Percentiles rank a stretch among this genome's conserved stretches.
Evolutionary conservation across 2,888 invertebrate genomes (phyloP).

Genomic region (Cryptocephalus moraei): DNA sequence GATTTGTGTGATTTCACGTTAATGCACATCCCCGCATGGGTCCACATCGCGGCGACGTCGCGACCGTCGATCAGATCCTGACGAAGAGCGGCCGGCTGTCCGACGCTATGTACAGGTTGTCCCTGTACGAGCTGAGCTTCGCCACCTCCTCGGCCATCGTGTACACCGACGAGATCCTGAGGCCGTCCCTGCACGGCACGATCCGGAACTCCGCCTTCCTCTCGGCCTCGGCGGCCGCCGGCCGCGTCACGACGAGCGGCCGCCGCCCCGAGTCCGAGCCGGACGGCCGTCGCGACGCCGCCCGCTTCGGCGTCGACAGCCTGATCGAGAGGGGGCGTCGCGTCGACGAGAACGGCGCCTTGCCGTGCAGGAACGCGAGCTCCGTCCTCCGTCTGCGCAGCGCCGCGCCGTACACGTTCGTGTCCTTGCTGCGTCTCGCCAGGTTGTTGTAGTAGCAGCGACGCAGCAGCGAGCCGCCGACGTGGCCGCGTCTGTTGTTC

Average conservation of each 20-base stretch:
- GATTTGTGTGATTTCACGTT: too few relatives aligned
- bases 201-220: constrained; percentile 20
- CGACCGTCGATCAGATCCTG: constrained; percentile 30
- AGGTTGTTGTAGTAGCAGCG: constrained; percentile 39
- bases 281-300: constrained; percentile 34
- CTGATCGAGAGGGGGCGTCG: constrained; percentile 39
- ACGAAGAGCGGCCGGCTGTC: constrained; percentile 40
- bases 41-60: background rate
- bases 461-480: constrained; percentile 25
- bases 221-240: constrained; percentile 20
- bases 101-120: constrained; percentile 37
- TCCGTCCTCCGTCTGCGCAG: constrained; percentile 28
- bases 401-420: constrained; percentile 35
- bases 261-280: constrained; percentile 38
- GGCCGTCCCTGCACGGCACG: constrained; percentile 36
- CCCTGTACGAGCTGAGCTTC: constrained; percentile 34
- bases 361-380: constrained; percentile 32
- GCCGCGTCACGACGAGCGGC: constrained; percentile 35
- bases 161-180: constrained; percentile 45
- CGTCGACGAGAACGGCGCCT: constrained; percentile 46
- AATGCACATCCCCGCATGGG: too few relatives aligned
- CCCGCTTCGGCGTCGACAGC: constrained; percentile 36
- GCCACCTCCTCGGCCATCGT: constrained; percentile 37
- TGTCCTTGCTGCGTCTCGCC: constrained; percentile 31
- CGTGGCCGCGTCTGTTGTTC: constrained; percentile 12